phyloP scores from a whole-genome alignment of 2,113 vertebrate species.

The Mobula birostris region DNA sequence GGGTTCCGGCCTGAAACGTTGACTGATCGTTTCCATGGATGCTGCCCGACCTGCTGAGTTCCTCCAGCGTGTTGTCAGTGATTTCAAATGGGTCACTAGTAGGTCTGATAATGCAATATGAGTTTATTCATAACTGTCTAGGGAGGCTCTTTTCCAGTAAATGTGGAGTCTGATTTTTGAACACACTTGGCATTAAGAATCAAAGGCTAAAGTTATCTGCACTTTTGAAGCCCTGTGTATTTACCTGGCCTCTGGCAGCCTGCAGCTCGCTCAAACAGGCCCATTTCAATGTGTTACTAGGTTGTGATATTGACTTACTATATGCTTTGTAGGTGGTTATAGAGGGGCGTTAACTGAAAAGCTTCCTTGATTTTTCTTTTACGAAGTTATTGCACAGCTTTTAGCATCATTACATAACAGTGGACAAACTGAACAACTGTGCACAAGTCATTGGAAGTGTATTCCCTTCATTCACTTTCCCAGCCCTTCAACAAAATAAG shows the following conservation, averaged over 20 bases:
- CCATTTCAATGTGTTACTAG: background rate
- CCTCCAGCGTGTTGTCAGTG: too few relatives aligned
- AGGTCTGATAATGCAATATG: background rate
- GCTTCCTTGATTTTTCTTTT: background rate
- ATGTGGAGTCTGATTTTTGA: background rate
- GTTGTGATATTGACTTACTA: background rate
- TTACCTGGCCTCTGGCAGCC: background rate
- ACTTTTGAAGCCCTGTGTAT: background rate
- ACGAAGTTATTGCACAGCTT: background rate
- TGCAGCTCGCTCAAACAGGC: background rate
- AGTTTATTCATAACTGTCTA: background rate
- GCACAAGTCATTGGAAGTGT: background rate
- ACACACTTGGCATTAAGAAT: background rate
- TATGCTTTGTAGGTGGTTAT: background rate
- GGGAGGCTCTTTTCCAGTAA: background rate
- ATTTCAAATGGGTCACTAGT: background rate
- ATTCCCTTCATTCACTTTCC: background rate
- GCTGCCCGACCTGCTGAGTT: too few relatives aligned
- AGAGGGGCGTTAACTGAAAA: background rate
- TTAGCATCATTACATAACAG: too few relatives aligned
- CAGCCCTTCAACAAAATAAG: background rate
- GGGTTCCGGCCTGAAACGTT: too few relatives aligned
- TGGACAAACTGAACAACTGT: too few relatives aligned
- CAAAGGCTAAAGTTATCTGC: background rate
- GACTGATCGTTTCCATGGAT: too few relatives aligned